phyloP scores from a whole-genome alignment of 2,113 vertebrate genomes.

The Tretioscincus oriximinensis region DNA sequence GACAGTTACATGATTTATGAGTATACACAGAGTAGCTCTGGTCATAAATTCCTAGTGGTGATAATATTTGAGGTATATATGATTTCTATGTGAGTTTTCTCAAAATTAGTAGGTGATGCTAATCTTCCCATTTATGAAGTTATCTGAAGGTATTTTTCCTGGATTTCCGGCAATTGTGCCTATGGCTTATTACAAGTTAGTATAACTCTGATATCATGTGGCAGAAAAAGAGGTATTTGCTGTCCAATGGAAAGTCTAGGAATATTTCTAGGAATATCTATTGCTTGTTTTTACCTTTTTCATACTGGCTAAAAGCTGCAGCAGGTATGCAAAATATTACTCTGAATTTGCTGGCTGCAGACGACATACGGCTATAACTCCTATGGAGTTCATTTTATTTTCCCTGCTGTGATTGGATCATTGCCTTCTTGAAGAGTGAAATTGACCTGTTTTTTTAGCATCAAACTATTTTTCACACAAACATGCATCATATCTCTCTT shows the following conservation, averaged over 20 bases:
- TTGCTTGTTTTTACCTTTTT: constrained; percentile 35
- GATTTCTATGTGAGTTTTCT: not conserved
- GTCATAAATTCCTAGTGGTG: not conserved
- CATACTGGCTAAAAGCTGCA: constrained; percentile 38
- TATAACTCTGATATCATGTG: constrained; percentile 29
- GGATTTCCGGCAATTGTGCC: not conserved
- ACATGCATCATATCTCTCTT: not conserved
- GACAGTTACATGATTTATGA: not conserved
- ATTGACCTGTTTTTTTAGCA: not conserved
- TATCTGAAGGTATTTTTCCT: not conserved
- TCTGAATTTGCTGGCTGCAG: constrained; percentile 22
- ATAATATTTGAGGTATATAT: not conserved
- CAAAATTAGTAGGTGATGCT: not conserved
- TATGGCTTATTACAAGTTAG: not conserved
- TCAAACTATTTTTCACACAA: not conserved
- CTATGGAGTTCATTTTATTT: not conserved
- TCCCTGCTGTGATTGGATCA: not conserved
- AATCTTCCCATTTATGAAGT: not conserved
- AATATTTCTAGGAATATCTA: constrained; percentile 26
- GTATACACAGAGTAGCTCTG: not conserved
- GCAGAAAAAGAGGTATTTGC: constrained; percentile 47
- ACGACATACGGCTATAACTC: not conserved
- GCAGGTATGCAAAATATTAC: constrained; percentile 24
- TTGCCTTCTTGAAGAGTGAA: not conserved
- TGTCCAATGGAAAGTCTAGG: constrained; percentile 40